phyloP scores from a whole-genome alignment of 2,797 vertebrate genomes.

The Threskiornis aethiopicus region DNA sequence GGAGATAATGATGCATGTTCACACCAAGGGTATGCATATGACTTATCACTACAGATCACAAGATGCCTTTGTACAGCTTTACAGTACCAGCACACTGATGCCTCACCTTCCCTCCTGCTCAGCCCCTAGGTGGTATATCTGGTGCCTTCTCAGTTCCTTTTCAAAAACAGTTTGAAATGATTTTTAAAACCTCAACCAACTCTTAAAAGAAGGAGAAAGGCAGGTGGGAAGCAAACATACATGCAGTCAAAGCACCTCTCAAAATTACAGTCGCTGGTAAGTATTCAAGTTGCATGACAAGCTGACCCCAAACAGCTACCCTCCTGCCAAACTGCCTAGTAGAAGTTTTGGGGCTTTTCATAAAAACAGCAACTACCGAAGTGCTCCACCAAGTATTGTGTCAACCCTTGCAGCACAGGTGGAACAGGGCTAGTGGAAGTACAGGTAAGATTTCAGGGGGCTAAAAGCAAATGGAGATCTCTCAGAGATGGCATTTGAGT shows the following conservation, averaged over 20 bases:
- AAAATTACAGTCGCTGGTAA: background rate
- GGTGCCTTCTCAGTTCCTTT: background rate
- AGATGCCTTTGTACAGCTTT: background rate
- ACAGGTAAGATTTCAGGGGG: background rate
- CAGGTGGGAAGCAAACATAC: background rate
- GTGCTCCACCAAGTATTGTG: background rate
- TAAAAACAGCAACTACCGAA: background rate
- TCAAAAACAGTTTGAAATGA: background rate
- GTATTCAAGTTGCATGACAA: background rate
- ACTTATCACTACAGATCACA: background rate
- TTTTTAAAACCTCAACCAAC: background rate
- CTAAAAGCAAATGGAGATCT: background rate
- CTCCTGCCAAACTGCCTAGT: background rate
- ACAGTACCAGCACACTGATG: background rate
- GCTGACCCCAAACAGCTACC: background rate
- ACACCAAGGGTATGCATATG: background rate
- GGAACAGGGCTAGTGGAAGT: background rate
- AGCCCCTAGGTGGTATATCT: background rate
- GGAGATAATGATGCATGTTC: accelerated
- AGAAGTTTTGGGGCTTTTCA: background rate
- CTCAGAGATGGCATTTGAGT: background rate
- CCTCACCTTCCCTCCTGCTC: background rate
- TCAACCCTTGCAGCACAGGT: background rate
- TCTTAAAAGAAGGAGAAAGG: background rate
- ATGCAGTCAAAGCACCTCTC: background rate